A percentile compares a stretch with the other conserved stretches of the same genome.
phyloP scores from a whole-genome alignment of 2,888 invertebrate species.

The Caenorhabditis auriculariae region DNA sequence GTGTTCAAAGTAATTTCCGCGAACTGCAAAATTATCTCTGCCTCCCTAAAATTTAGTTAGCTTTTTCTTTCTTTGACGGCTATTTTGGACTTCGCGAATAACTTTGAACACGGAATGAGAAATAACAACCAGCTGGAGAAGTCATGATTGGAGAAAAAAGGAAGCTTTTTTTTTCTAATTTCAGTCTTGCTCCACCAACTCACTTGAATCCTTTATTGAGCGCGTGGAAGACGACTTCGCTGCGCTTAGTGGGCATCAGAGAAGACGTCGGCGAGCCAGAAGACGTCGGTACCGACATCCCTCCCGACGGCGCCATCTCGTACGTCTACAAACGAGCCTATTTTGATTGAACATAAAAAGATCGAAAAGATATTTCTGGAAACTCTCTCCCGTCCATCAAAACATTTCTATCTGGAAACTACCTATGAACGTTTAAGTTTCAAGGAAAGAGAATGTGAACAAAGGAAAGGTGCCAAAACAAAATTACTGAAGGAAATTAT shows the following conservation, averaged over 20 bases:
- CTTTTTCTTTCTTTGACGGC: no score
- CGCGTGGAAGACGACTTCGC: conserved; percentile 19
- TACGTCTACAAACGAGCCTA: conserved; percentile 3
- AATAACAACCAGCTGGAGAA: neutral
- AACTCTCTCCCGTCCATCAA: conserved; percentile 10
- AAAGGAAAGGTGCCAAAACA: neutral
- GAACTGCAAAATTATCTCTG: no score
- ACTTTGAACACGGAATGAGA: no score
- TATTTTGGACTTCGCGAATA: no score
- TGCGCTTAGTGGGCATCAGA: conserved; percentile 9
- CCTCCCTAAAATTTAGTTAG: no score
- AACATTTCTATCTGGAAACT: neutral
- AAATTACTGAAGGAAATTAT: no score
- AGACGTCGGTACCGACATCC: conserved; percentile 12
- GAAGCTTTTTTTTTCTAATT: neutral
- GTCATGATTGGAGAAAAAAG: neutral
- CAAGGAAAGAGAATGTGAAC: neutral
- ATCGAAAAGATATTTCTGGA: no score
- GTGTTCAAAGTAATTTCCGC: no score
- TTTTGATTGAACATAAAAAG: no score
- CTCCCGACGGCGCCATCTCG: conserved; percentile 22
- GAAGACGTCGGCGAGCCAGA: conserved; percentile 6
- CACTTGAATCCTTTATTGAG: conserved; percentile 16
- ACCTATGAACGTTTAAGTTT: neutral
- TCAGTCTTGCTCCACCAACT: neutral